Conservation (phyloP, 2,888 invertebrate genomes). For the Nephrocerus scutellatus region DNA sequence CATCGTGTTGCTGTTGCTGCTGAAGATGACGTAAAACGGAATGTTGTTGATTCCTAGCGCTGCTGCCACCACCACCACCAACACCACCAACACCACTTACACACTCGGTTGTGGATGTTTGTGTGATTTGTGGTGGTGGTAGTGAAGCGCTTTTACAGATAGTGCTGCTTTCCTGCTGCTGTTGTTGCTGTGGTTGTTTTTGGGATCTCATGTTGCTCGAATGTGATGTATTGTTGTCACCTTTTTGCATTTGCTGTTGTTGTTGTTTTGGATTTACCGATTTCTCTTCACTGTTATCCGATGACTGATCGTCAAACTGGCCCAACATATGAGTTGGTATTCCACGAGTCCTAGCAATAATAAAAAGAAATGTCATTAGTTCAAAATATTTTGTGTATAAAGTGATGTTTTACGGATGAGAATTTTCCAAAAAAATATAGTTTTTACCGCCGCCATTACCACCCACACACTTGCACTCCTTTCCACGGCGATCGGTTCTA, state of each 20-base stretch:
- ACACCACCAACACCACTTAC: slow-evolving; percentile 1
- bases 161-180: slow-evolving; percentile 8
- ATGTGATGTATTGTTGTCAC: slow-evolving; percentile 15
- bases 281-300: slow-evolving; percentile 37
- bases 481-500: too few relatives aligned
- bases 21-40: too few relatives aligned
- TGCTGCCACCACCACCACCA: slow-evolving; percentile 1
- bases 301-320: slow-evolving; percentile 38
- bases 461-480: too few relatives aligned
- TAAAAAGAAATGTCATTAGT: not conserved
- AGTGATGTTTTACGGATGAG: too few relatives aligned
- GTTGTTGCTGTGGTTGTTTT: too few relatives aligned
- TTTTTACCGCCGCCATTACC: too few relatives aligned
- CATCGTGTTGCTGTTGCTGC: too few relatives aligned
- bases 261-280: slow-evolving; percentile 17
- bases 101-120: slow-evolving; percentile 8
- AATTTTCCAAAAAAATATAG: too few relatives aligned
- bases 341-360: slow-evolving; percentile 42
- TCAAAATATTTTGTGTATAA: too few relatives aligned
- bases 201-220: slow-evolving; percentile 10
- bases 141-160: not conserved
- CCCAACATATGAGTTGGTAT: slow-evolving; percentile 49
- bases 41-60: too few relatives aligned
- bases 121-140: slow-evolving; percentile 9
- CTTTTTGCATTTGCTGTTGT: slow-evolving; percentile 14